phyloP scores from a whole-genome alignment of 1,140 invertebrate species.

The Zaprionus ghesquierei region DNA sequence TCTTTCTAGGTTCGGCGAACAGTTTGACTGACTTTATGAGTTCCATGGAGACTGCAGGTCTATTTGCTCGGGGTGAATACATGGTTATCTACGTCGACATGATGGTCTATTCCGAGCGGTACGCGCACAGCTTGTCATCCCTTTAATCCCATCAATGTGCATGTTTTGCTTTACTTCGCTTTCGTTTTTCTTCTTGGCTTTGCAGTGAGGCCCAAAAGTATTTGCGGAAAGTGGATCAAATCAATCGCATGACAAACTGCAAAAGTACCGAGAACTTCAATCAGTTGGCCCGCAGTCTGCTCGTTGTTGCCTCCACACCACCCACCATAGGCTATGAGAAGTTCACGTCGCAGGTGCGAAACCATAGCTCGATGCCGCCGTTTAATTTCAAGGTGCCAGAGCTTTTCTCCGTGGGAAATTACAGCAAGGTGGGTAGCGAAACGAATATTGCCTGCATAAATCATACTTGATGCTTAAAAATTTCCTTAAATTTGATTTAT shows the following conservation, averaged over 20 bases:
- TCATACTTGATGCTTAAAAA: too few relatives aligned
- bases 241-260: conserved; percentile 85
- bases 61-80: conserved; percentile 96
- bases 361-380: conserved; percentile 88
- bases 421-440: conserved; percentile 84
- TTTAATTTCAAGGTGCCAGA: conserved; percentile 62
- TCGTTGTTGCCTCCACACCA: conserved; percentile 93
- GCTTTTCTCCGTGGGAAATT: conserved; percentile 84
- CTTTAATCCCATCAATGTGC: neutral
- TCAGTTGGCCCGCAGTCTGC: conserved; percentile 89
- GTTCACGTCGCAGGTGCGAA: conserved; percentile 90
- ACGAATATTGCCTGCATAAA: too few relatives aligned
- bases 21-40: conserved; percentile 95
- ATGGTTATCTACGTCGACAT: conserved; percentile 97
- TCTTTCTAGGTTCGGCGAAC: conserved; percentile 92
- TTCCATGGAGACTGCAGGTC: conserved; percentile 92
- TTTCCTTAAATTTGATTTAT: neutral
- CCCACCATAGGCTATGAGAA: conserved; percentile 89
- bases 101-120: conserved; percentile 87
- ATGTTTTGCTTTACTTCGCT: neutral
- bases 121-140: neutral
- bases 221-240: conserved; percentile 89
- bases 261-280: conserved; percentile 86
- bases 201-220: conserved; percentile 90
- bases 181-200: neutral